phyloP scores from a whole-genome alignment of 2,888 invertebrate genomes.

The Caenorhabditis sp. region DNA sequence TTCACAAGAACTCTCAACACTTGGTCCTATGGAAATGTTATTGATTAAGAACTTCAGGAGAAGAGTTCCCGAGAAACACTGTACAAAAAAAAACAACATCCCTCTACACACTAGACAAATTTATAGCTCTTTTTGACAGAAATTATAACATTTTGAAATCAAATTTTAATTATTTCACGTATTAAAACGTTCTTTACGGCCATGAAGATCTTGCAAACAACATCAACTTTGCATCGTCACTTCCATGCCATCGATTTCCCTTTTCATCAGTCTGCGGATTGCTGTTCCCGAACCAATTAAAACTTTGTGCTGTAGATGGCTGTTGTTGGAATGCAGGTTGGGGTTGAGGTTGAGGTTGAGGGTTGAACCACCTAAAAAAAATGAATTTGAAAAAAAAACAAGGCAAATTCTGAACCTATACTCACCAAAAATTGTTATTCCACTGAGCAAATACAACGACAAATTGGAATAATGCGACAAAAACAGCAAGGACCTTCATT shows the following conservation, averaged over 20 bases:
- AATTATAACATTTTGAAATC: too few species aligned
- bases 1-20: too few species aligned
- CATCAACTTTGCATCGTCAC: constrained; percentile 45
- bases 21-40: too few species aligned
- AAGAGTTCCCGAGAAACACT: too few species aligned
- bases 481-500: constrained; percentile 27
- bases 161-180: too few species aligned
- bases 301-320: neutral
- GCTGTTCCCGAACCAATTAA: constrained; percentile 27
- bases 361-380: constrained; percentile 35
- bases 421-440: constrained; percentile 38
- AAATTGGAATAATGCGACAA: constrained; percentile 1
- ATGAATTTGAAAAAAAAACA: too few species aligned
- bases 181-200: constrained; percentile 16
- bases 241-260: constrained; percentile 46
- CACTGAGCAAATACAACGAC: constrained; percentile 19
- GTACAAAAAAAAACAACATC: too few species aligned
- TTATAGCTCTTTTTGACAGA: too few species aligned
- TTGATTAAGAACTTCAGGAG: too few species aligned
- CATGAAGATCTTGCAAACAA: constrained; percentile 46
- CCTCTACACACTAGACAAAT: too few species aligned
- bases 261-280: constrained; percentile 29
- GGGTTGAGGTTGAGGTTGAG: constrained; percentile 3
- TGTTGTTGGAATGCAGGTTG: constrained; percentile 6
- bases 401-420: neutral